phyloP scores from a whole-genome alignment of 2,797 vertebrate genomes.

The Cynodonichthys magdalenae region DNA sequence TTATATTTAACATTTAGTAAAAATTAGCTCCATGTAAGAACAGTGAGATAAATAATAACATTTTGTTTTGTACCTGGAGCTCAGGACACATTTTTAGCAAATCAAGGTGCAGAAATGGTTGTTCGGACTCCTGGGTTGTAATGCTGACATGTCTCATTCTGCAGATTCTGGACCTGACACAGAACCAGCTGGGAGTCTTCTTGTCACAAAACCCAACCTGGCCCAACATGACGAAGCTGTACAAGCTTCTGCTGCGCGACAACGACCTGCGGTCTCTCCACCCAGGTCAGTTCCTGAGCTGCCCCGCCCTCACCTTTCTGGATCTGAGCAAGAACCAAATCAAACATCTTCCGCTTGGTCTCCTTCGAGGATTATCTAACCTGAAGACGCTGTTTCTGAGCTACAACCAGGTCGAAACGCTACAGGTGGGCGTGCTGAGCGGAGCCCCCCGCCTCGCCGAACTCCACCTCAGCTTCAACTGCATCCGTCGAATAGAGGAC shows the following conservation, averaged over 20 bases:
- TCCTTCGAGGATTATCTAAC: conserved; percentile 55
- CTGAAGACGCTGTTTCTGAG: conserved; percentile 65
- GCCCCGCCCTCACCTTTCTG: conserved; percentile 61
- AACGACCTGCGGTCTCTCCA: conserved; percentile 52
- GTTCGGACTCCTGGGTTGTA: too few species aligned
- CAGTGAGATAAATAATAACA: too few species aligned
- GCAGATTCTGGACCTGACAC: conserved; percentile 70
- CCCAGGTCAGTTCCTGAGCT: conserved; percentile 45
- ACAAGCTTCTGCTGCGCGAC: conserved; percentile 61
- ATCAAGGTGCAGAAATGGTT: too few species aligned
- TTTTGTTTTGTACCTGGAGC: too few species aligned
- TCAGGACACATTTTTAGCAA: too few species aligned
- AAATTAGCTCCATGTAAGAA: too few species aligned
- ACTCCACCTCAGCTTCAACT: conserved; percentile 67
- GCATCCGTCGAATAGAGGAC: conserved; percentile 50
- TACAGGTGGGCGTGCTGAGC: conserved; percentile 51
- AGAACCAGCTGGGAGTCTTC: conserved; percentile 56
- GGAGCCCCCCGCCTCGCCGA: conserved; percentile 49
- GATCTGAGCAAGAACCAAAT: conserved; percentile 74
- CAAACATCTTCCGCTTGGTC: conserved; percentile 31
- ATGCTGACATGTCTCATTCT: not conserved
- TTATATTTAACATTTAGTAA: too few species aligned
- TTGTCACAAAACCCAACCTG: conserved; percentile 35
- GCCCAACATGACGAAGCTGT: conserved; percentile 60
- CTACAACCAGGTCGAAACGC: conserved; percentile 58